phyloP scores from a whole-genome alignment of 2,797 vertebrate genomes.

The Capromys pilorides region DNA sequence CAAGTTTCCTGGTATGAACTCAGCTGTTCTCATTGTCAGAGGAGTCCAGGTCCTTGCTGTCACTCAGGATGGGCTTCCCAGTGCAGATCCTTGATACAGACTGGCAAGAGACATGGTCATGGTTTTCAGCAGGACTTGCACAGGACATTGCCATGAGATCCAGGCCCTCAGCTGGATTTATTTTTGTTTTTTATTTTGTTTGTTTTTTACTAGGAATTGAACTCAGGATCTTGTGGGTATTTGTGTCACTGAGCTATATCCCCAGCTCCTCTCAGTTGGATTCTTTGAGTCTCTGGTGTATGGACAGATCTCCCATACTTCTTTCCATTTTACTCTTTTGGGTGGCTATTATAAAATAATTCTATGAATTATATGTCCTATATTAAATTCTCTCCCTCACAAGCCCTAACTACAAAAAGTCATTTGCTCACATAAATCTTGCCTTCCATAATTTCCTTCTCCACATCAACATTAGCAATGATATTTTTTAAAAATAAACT shows the following conservation, averaged over 20 bases:
- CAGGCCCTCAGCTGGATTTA: too few species aligned
- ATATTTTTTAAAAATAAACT: background rate
- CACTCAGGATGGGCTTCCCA: background rate
- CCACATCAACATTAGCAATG: background rate
- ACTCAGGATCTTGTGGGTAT: too few species aligned
- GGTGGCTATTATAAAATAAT: background rate
- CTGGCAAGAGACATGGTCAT: background rate
- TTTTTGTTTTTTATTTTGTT: too few species aligned
- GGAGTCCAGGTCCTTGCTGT: background rate
- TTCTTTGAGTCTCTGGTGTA: background rate
- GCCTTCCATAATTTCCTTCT: slow-evolving; percentile 10
- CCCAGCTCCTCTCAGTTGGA: background rate
- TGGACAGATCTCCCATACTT: background rate
- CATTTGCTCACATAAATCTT: slow-evolving; percentile 7
- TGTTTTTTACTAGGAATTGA: too few species aligned
- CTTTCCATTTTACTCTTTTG: background rate
- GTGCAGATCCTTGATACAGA: background rate
- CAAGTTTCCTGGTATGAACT: background rate
- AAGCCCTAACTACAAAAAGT: background rate
- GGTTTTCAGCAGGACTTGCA: background rate
- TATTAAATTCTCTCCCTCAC: background rate
- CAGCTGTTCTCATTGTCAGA: background rate
- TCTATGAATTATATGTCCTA: background rate
- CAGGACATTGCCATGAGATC: background rate
- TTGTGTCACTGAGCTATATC: too few species aligned